Evolutionary conservation across 2,888 invertebrate genomes (phyloP).

Genomic region (Marasmarcha lunaedactyla): DNA sequence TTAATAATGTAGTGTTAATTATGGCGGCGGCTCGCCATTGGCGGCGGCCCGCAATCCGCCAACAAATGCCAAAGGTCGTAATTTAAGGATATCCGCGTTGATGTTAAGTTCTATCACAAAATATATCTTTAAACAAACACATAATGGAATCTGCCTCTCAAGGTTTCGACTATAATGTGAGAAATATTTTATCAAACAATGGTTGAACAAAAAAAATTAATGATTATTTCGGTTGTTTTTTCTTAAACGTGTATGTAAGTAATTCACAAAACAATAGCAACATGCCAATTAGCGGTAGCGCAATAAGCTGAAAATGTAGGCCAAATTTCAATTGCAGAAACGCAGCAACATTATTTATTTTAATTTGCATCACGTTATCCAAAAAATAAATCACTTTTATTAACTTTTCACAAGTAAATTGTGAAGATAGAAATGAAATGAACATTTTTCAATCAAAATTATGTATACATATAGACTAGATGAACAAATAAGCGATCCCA

Average conservation of each 20-base stretch:
- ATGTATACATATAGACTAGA: too few species aligned
- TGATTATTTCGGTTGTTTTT: neutral
- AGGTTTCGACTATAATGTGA: slow-evolving; percentile 23
- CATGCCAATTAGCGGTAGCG: too few species aligned
- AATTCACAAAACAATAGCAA: too few species aligned
- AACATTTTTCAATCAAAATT: too few species aligned
- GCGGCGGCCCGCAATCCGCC: slow-evolving; percentile 31
- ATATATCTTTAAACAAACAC: neutral
- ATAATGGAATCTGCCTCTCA: neutral
- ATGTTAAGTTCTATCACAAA: slow-evolving; percentile 14
- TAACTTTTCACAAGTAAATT: neutral
- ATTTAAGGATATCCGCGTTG: slow-evolving; percentile 31
- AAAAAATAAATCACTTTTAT: too few species aligned
- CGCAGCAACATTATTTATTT: too few species aligned
- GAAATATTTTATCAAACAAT: slow-evolving; percentile 41
- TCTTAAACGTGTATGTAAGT: neutral
- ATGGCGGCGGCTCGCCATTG: neutral
- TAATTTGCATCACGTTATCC: too few species aligned
- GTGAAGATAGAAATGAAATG: neutral
- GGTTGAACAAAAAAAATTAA: slow-evolving; percentile 29
- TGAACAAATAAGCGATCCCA: neutral
- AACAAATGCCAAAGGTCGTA: slow-evolving; percentile 44
- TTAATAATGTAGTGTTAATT: too few species aligned
- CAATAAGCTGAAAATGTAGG: too few species aligned
- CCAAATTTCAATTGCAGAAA: too few species aligned